Evolutionary conservation across 2,113 vertebrate genomes (phyloP), one percentile per base, ranked within the genome.

Genomic region (Bubo scandiacus): DNA sequence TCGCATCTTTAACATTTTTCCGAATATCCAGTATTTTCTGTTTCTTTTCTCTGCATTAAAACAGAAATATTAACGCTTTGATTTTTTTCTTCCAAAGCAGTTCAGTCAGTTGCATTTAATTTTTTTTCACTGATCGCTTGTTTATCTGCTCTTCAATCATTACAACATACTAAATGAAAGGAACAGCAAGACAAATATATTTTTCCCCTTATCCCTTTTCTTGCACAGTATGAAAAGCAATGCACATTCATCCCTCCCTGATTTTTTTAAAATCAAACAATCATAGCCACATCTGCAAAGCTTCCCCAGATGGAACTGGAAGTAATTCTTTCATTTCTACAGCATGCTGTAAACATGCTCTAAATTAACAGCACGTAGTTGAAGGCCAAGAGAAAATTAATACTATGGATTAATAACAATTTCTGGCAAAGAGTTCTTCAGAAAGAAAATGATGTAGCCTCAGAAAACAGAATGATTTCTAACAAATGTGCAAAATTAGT

Each of bases 1-100:
- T 99, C 83, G 99, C 99, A 98, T 99, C 99, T 99, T 99, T 99
- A 97, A 99, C 99, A 97, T 99, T 99, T 99, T 99, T 99, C 98
- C 99, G 98, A 98, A 99, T 99, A 98, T 99, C 99, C 98, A 99
- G 98, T 96, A 99, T 99, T 99, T 99, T 99, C 98, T 99, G 99
- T 98, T 99, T 99, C 98, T 99, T 99, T 98, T 99, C 99, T 98
- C 99, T 99, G 98, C 80, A 74, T 98, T 91, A 96, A 97, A 98
- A 98, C 96, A 97, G 70, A 97, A 96, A 66, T 43, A 93, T 73
- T 78, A 95, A 92, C 82, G 81, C 90, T 86, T 96, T 49, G 72
- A 81, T 63, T 91, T 86, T 20, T 43, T 80, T 65, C 49, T 86
- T 82, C 63, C 51, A 75, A 83, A 96, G 70, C 78, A 91, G 68